Evolutionary conservation across 1,140 invertebrate species (phyloP), one percentile per base, ranked within the genome.

Genomic region (Phortica variegata): DNA sequence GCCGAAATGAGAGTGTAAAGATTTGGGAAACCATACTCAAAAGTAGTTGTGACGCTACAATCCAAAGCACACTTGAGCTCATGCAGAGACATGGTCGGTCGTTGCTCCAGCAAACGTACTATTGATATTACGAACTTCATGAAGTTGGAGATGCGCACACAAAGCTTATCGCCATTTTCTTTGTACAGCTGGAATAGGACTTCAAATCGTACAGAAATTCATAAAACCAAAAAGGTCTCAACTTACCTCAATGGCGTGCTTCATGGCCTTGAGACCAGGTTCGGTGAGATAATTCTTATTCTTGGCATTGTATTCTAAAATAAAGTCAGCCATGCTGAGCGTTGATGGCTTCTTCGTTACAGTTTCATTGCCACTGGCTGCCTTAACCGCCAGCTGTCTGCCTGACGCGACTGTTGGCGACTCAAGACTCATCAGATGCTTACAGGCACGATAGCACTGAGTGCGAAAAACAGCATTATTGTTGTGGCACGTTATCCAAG

Each of bases 1-100:
- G 81, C 76, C 47, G 78, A 73, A n/a, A 86, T 68, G 8, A 86
- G 52, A 3, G 76, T 51, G 21, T 63, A 65, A 0, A 79, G 41
- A 49, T 76, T 81, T 0, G 80, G 77, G 56, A 77, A 84, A 6
- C 71, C 71, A 29, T 60, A 74, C 31, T 69, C 63, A 51, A 74
- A 74, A 2, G 65, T 66, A 15, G 58, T 58, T 9, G 20, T 52
- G 6, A 73, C 29, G 9, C 44, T 50, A 21, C 60, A 68, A 17
- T 71, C 50, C 33, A 73, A 26, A 6, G 52, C 49, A 8, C 4
- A 50, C 38, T 69, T 73, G 4, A 75, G 55, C 20, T 76, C 73
- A 21, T 52, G 39, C 8, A 75, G 10, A 31, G 56, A 54, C 57
- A 76, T 60, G 10, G 41, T 59, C 10, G 53, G 42, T 6, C 58